phyloP scores from a whole-genome alignment of 1,140 invertebrate genomes.

The Telenomus remus region DNA sequence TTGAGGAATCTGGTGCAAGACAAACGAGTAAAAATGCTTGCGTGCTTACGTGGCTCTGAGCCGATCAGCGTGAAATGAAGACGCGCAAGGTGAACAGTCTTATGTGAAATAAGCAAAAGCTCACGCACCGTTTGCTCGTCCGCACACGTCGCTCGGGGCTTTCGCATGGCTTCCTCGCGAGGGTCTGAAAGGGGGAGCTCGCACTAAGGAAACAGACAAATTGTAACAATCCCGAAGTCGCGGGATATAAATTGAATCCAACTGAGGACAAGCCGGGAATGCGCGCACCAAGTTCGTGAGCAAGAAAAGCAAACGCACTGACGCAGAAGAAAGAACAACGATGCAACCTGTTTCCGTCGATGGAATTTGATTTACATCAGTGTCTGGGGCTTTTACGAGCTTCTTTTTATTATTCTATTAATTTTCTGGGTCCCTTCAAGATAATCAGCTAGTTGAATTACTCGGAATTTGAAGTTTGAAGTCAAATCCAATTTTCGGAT shows the following conservation, averaged over 20 bases:
- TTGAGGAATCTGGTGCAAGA: constrained; percentile 1
- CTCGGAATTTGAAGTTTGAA: too few relatives aligned
- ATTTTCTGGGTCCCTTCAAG: not conserved
- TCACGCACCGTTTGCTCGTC: constrained; percentile 36
- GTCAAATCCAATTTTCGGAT: too few relatives aligned
- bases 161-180: constrained; percentile 33
- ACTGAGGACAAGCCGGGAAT: constrained; percentile 41
- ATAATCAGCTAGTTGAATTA: too few relatives aligned
- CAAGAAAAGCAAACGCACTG: constrained; percentile 29
- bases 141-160: constrained; percentile 15
- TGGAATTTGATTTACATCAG: constrained; percentile 17
- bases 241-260: constrained; percentile 68
- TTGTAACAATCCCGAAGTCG: constrained; percentile 65
- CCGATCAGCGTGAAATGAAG: constrained; percentile 34
- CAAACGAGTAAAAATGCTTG: constrained; percentile 5
- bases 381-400: not conserved
- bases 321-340: constrained; percentile 18
- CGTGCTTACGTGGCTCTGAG: constrained; percentile 5
- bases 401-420: not conserved
- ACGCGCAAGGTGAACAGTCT: constrained; percentile 41
- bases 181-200: constrained; percentile 31
- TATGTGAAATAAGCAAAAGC: constrained; percentile 38
- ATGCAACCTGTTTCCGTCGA: constrained; percentile 6
- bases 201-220: constrained; percentile 59
- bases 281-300: constrained; percentile 10